Evolutionary conservation across 1,140 invertebrate genomes (phyloP).

Genomic region (Hylaeus volcanicus): DNA sequence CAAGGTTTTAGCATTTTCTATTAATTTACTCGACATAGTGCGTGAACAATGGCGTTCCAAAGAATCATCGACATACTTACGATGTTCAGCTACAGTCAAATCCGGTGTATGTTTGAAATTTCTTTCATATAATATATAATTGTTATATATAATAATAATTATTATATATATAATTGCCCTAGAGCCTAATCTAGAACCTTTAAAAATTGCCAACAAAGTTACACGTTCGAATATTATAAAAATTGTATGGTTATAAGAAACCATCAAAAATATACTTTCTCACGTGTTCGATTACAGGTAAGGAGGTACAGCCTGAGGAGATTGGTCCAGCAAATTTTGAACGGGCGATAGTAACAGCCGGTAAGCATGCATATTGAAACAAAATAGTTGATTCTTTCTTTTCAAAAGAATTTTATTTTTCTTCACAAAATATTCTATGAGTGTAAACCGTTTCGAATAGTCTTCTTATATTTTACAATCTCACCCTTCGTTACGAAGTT

Average conservation of each 20-base stretch:
- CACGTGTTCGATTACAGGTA: conserved; percentile 43
- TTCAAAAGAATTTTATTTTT: too few species aligned
- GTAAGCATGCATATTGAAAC: conserved; percentile 58
- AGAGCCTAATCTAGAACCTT: too few species aligned
- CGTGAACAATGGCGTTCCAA: conserved; percentile 40
- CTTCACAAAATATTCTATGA: too few species aligned
- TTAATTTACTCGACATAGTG: background rate
- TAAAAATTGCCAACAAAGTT: too few species aligned
- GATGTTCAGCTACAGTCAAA: conserved; percentile 35
- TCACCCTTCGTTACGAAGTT: too few species aligned
- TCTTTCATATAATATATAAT: conserved; percentile 11
- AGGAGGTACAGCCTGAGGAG: conserved; percentile 60
- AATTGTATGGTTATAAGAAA: too few species aligned
- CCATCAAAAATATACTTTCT: background rate
- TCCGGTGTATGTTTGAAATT: conserved; percentile 9
- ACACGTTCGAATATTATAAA: too few species aligned
- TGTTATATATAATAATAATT: background rate
- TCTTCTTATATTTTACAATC: too few species aligned
- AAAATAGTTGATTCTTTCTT: too few species aligned
- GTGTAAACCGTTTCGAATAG: too few species aligned
- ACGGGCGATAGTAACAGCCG: conserved; percentile 64
- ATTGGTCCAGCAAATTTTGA: conserved; percentile 68
- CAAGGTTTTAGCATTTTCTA: background rate
- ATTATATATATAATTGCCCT: too few species aligned
- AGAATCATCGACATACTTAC: conserved; percentile 33